Conservation (phyloP, 2,797 vertebrate genomes). For the Hafferia zeledoni region DNA sequence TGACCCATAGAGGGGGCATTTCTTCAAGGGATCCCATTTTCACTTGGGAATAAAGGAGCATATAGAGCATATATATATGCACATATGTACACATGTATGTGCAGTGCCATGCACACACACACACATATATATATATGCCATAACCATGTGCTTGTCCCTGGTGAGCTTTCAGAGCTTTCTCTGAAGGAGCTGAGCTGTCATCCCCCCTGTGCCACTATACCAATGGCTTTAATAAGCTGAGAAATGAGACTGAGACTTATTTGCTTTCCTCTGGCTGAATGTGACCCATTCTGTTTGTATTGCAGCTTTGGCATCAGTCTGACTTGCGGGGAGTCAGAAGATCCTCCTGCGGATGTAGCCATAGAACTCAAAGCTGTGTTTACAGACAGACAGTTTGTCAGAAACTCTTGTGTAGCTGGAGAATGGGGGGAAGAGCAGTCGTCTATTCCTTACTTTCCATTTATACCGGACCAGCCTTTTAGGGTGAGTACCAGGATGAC, state of each 20-base stretch:
- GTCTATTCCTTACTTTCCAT: constrained; percentile 92
- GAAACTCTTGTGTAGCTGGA: constrained; percentile 89
- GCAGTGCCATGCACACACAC: fast-evolving
- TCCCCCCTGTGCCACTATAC: fast-evolving
- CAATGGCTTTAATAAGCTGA: not conserved
- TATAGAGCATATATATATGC: not conserved
- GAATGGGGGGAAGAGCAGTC: constrained; percentile 92
- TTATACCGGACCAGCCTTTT: constrained; percentile 97
- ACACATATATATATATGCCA: not conserved
- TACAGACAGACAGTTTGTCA: constrained; percentile 89
- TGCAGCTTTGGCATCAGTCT: constrained; percentile 93
- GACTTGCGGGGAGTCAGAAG: constrained; percentile 89
- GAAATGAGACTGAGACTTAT: not conserved
- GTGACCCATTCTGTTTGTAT: constrained; percentile 12
- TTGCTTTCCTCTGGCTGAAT: not conserved
- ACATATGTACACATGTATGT: not conserved
- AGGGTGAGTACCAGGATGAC: constrained; percentile 82
- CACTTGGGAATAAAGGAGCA: not conserved
- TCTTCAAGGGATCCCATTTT: constrained; percentile 20
- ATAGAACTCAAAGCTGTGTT: constrained; percentile 94
- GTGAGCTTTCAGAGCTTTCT: not conserved
- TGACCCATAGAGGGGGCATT: constrained; percentile 72
- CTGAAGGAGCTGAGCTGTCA: not conserved
- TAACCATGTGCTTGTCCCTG: not conserved
- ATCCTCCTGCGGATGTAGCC: constrained; percentile 86